Percentiles rank a stretch among this genome's conserved stretches.
Evolutionary conservation across 2,113 vertebrate species (phyloP).

Genomic region (Rhea pennata): DNA sequence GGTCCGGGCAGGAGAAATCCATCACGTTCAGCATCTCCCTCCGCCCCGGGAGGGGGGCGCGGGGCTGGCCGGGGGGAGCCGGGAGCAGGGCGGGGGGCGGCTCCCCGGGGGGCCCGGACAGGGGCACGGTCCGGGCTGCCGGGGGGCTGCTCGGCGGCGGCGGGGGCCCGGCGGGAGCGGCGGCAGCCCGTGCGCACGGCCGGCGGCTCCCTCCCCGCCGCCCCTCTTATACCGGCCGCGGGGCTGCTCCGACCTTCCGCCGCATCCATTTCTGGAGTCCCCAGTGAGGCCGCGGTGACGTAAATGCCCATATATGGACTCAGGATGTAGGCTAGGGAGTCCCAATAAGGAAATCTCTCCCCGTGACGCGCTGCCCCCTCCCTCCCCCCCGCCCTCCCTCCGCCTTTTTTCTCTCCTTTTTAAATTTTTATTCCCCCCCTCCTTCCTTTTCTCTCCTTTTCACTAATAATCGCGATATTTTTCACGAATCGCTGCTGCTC

Average conservation of each 20-base stretch:
- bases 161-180: background rate
- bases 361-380: conserved; percentile 79
- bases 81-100: background rate
- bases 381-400: background rate
- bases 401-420: background rate
- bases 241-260: conserved; percentile 86
- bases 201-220: conserved; percentile 59
- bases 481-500: background rate
- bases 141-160: background rate
- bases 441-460: background rate
- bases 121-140: no score
- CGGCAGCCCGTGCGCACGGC: conserved; percentile 20
- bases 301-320: conserved; percentile 98
- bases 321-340: conserved; percentile 93
- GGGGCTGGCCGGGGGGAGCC: background rate
- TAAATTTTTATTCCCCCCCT: background rate
- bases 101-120: background rate
- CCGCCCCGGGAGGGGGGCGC: no score
- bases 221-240: conserved; percentile 89
- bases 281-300: conserved; percentile 87
- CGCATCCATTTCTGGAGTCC: conserved; percentile 97
- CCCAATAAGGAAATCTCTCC: conserved; percentile 89
- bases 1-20: conserved; percentile 93
- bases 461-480: conserved; percentile 34
- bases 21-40: conserved; percentile 90